Percentiles rank a stretch among this genome's conserved stretches.
Conservation (phyloP, 2,888 invertebrate genomes). For the Colletes collaris region DNA sequence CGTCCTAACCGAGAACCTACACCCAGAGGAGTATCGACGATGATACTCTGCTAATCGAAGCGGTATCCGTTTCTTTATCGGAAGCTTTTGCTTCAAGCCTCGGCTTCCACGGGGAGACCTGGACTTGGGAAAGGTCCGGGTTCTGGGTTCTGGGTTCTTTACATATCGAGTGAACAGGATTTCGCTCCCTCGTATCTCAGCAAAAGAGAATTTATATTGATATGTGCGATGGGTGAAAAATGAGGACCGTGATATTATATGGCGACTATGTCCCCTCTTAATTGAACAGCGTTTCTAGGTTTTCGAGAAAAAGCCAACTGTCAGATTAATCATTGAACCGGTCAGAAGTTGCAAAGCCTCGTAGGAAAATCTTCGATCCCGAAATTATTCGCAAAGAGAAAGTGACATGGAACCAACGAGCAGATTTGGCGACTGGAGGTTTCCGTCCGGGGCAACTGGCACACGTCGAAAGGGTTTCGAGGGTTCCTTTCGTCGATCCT, state of each 20-base stretch:
- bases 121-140: conserved; percentile 11
- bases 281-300: no score
- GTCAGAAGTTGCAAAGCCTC: not conserved
- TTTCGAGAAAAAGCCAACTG: no score
- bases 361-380: no score
- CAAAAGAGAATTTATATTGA: no score
- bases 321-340: no score
- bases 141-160: not conserved
- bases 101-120: not conserved
- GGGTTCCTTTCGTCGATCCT: conserved; percentile 47
- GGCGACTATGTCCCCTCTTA: no score
- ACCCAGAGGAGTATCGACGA: conserved; percentile 38
- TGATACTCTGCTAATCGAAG: conserved; percentile 37
- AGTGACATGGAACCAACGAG: not conserved
- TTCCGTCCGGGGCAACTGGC: conserved; percentile 13
- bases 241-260: no score
- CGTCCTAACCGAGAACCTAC: conserved; percentile 62
- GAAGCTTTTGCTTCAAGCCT: conserved; percentile 7
- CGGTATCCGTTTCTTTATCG: conserved; percentile 10
- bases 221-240: no score
- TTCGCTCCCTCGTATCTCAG: no score
- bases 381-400: conserved; percentile 32
- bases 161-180: not conserved
- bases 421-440: conserved; percentile 16
- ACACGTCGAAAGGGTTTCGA: conserved; percentile 31